A percentile compares a stretch with the other conserved stretches of the same genome.
phyloP scores from a whole-genome alignment of 2,888 invertebrate genomes.

The Harpalus rufipes region DNA sequence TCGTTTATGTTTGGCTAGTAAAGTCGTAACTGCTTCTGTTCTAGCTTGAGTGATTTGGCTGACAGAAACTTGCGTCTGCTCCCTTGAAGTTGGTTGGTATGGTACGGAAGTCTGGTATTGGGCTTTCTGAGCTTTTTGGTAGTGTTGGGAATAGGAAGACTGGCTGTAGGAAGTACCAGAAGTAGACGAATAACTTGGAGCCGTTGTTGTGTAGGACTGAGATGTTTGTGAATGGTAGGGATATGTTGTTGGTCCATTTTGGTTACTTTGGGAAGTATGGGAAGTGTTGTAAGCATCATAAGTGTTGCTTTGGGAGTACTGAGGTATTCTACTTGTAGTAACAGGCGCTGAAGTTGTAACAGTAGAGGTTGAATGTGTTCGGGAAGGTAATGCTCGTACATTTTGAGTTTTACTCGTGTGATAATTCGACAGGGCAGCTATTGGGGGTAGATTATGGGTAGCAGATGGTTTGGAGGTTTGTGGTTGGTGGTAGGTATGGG shows the following conservation, averaged over 20 bases:
- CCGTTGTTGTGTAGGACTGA: slow-evolving; percentile 56
- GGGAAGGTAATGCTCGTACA: slow-evolving; percentile 35
- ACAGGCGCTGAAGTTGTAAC: slow-evolving; percentile 4
- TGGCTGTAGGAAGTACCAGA: slow-evolving; percentile 71
- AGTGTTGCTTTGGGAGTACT: slow-evolving; percentile 60
- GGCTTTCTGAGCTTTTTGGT: slow-evolving; percentile 68
- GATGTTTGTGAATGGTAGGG: slow-evolving; percentile 25
- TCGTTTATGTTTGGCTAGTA: slow-evolving; percentile 79
- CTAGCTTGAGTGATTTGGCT: slow-evolving; percentile 17
- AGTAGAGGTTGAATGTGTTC: neutral
- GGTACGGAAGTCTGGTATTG: slow-evolving; percentile 66
- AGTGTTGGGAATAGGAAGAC: slow-evolving; percentile 78
- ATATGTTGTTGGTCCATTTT: slow-evolving; percentile 60
- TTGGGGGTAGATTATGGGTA: slow-evolving; percentile 79
- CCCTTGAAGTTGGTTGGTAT: slow-evolving; percentile 65
- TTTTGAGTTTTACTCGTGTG: slow-evolving; percentile 76
- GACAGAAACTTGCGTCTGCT: slow-evolving; percentile 60
- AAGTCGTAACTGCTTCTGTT: slow-evolving; percentile 68
- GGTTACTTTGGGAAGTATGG: slow-evolving; percentile 10
- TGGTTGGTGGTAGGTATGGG: neutral
- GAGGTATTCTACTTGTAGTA: slow-evolving; percentile 57
- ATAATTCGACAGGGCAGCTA: slow-evolving; percentile 78
- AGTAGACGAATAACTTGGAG: slow-evolving; percentile 55
- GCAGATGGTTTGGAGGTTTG: slow-evolving; percentile 62
- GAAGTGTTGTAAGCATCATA: slow-evolving; percentile 60